Evolutionary conservation across 1,140 invertebrate species (phyloP).

Genomic region (Brachionus asplanchnoidis): DNA sequence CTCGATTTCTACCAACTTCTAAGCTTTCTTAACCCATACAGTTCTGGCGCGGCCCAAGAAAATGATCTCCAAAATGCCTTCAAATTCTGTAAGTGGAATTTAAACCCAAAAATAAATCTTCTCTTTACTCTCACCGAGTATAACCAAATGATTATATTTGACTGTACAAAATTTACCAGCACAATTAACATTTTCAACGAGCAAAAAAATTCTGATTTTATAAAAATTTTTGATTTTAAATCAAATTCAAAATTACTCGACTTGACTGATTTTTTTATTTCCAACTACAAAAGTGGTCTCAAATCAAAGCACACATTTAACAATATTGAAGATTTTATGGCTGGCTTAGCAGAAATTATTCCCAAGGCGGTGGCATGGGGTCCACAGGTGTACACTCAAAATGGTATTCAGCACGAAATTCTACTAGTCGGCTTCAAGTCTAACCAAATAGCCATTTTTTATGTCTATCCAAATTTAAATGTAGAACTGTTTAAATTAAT

Average conservation of each 20-base stretch:
- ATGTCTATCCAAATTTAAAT: not conserved
- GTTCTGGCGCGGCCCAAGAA: constrained; percentile 1
- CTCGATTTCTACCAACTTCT: not conserved
- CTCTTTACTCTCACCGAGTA: not conserved
- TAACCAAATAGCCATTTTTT: not conserved
- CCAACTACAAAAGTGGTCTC: not conserved
- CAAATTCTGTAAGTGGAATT: constrained; percentile 23
- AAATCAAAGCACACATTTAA: not conserved
- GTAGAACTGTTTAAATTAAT: not conserved
- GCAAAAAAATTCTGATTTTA: not conserved
- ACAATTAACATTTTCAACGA: not conserved
- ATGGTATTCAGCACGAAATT: not conserved
- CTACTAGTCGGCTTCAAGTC: not conserved
- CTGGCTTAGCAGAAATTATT: not conserved
- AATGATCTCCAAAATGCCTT: not conserved
- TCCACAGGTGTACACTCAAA: not conserved
- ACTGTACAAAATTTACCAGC: constrained; percentile 1
- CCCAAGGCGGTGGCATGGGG: not conserved
- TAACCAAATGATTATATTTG: not conserved
- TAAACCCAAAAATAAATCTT: not conserved
- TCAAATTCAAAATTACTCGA: not conserved
- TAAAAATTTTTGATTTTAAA: constrained; percentile 1
- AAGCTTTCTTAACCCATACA: constrained; percentile 3
- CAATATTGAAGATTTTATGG: not conserved
- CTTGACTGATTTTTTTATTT: not conserved